Evolutionary conservation across 2,888 invertebrate genomes (phyloP).

Genomic region (Schizaphis graminum): DNA sequence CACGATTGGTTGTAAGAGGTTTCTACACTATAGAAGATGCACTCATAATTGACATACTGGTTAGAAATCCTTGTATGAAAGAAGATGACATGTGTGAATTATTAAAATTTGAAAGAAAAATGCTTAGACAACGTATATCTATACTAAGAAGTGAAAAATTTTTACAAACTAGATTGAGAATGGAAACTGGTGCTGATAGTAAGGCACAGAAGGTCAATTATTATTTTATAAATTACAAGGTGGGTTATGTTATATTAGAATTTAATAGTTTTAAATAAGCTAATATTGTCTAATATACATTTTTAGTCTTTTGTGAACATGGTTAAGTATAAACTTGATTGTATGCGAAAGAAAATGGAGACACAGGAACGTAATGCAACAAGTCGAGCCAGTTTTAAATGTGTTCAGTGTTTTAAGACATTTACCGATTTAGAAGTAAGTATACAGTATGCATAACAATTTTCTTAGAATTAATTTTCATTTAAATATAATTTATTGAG

Average conservation of each 20-base stretch:
- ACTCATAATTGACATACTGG: conserved; percentile 94
- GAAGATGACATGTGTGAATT: conserved; percentile 92
- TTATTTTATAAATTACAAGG: conserved; percentile 96
- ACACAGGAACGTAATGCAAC: conserved; percentile 95
- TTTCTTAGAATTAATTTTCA: background rate
- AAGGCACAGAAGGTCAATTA: conserved; percentile 97
- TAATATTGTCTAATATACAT: background rate
- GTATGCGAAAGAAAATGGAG: conserved; percentile 95
- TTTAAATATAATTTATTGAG: background rate
- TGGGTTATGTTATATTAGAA: conserved; percentile 68
- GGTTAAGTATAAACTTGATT: conserved; percentile 95
- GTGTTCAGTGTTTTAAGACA: conserved; percentile 90
- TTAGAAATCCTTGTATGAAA: conserved; percentile 95
- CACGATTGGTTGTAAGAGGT: conserved; percentile 90
- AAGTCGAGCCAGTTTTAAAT: conserved; percentile 94
- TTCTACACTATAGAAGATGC: conserved; percentile 96
- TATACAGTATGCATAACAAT: conserved; percentile 70
- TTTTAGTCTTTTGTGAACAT: conserved; percentile 91
- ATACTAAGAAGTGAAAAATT: conserved; percentile 93
- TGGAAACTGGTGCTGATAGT: conserved; percentile 95
- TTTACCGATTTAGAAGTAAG: conserved; percentile 95
- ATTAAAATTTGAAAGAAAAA: conserved; percentile 93
- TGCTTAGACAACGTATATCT: conserved; percentile 88
- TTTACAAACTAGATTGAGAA: conserved; percentile 89
- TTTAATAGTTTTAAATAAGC: background rate